Evolutionary conservation across 2,797 vertebrate genomes (phyloP).

Genomic region (Myoxocephalus aenaeus): DNA sequence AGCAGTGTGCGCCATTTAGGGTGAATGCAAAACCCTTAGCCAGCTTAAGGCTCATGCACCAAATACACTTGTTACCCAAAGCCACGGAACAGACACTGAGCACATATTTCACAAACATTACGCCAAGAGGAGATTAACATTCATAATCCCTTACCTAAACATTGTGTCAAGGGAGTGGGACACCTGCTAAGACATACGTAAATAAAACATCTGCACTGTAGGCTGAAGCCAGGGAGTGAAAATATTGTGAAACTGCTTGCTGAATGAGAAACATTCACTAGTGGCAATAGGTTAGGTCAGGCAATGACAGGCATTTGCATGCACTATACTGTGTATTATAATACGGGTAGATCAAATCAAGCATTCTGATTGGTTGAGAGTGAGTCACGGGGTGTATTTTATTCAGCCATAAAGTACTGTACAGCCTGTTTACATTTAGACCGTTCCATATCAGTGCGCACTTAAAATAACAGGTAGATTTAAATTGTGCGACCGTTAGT

Average conservation of each 20-base stretch:
- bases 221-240: conserved; percentile 27
- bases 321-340: conserved; percentile 12
- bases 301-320: conserved; percentile 19
- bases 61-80: conserved; percentile 60
- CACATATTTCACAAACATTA: conserved; percentile 69
- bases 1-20: conserved; percentile 45
- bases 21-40: conserved; percentile 56
- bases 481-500: too few relatives aligned
- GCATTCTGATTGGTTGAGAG: too few relatives aligned
- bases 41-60: conserved; percentile 46
- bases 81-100: conserved; percentile 52
- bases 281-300: conserved; percentile 30
- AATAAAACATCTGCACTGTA: conserved; percentile 48
- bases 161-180: conserved; percentile 56
- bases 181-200: conserved; percentile 55
- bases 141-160: conserved; percentile 68
- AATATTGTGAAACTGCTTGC: conserved; percentile 34
- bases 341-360: too few relatives aligned
- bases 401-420: too few relatives aligned
- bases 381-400: too few relatives aligned
- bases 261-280: conserved; percentile 38
- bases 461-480: too few relatives aligned
- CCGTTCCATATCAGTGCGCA: too few relatives aligned
- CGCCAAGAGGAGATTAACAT: conserved; percentile 62
- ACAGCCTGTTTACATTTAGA: too few relatives aligned